phyloP scores from a whole-genome alignment of 2,113 vertebrate genomes.

The Gopherus evgoodei region DNA sequence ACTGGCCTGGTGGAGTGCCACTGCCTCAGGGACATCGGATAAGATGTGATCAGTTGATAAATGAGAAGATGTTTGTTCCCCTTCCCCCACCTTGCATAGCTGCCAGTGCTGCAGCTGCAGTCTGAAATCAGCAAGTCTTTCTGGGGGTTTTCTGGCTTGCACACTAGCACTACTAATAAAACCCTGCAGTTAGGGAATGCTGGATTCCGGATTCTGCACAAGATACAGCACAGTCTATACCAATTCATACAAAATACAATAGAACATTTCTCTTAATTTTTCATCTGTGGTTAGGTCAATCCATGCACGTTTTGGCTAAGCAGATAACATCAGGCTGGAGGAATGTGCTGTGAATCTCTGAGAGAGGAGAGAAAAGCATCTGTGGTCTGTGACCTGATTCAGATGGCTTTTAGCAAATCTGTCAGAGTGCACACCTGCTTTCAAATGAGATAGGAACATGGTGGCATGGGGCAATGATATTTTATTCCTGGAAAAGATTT shows the following conservation, averaged over 20 bases:
- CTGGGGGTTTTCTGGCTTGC: background rate
- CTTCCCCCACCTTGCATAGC: background rate
- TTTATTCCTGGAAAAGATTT: background rate
- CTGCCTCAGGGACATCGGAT: background rate
- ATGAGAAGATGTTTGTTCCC: background rate
- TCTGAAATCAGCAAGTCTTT: no score
- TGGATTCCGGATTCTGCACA: background rate
- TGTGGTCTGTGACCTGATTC: background rate
- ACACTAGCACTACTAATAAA: background rate
- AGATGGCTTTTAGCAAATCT: background rate
- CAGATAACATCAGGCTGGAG: background rate
- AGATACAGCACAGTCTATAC: no score
- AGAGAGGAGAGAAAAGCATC: background rate
- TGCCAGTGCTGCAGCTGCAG: background rate
- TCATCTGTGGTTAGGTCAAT: background rate
- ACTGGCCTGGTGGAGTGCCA: background rate
- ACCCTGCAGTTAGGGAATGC: background rate
- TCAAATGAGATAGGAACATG: background rate
- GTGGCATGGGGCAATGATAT: background rate
- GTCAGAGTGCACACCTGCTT: background rate
- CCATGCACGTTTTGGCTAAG: background rate
- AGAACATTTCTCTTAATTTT: background rate
- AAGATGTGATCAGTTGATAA: background rate
- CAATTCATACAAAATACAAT: no score
- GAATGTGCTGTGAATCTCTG: background rate